A percentile compares a stretch with the other conserved stretches of the same genome.
These are phyloP conservation scores for Agrochola macilenta DNA, from an alignment of 2,888 invertebrate genomes.

Conservation along the genomic window DNA sequence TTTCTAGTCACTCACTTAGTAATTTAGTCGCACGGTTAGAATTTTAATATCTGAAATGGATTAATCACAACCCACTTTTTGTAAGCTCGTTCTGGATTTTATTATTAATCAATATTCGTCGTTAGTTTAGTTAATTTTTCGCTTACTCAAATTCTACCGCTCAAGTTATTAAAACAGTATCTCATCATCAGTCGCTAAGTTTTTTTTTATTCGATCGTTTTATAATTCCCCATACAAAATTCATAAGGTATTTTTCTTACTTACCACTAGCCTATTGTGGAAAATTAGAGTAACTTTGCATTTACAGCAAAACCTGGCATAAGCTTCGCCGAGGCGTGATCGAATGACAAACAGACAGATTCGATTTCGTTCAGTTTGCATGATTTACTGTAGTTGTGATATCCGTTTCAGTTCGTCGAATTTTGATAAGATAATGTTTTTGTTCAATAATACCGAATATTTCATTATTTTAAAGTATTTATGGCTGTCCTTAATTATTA, in stretches of 20 bases:
- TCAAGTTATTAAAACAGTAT: too few species aligned
- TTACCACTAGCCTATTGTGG: background rate
- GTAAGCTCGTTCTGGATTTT: too few species aligned
- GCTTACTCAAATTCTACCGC: too few species aligned
- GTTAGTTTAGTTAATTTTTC: too few species aligned
- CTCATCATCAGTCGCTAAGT: too few species aligned
- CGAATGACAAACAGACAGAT: slow-evolving; percentile 48
- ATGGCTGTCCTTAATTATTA: background rate
- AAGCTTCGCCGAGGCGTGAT: slow-evolving; percentile 11
- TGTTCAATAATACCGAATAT: slow-evolving; percentile 13
- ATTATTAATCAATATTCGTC: too few species aligned
- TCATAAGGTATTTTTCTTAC: background rate
- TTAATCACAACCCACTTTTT: too few species aligned
- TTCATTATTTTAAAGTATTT: slow-evolving; percentile 11
- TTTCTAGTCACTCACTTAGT: too few species aligned
- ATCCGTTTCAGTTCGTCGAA: slow-evolving; percentile 8
- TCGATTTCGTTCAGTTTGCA: slow-evolving; percentile 30
- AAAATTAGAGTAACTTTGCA: slow-evolving; percentile 1
- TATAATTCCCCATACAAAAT: background rate
- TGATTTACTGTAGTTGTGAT: slow-evolving; percentile 17
- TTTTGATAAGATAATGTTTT: background rate
- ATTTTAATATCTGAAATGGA: too few species aligned
- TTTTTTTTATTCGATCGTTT: too few species aligned
- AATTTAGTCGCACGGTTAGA: too few species aligned
- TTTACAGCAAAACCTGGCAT: slow-evolving; percentile 2